A percentile compares a stretch with the other conserved stretches of the same genome.
Conservation (phyloP, 2,888 invertebrate species). For the Tipula lateralis region DNA sequence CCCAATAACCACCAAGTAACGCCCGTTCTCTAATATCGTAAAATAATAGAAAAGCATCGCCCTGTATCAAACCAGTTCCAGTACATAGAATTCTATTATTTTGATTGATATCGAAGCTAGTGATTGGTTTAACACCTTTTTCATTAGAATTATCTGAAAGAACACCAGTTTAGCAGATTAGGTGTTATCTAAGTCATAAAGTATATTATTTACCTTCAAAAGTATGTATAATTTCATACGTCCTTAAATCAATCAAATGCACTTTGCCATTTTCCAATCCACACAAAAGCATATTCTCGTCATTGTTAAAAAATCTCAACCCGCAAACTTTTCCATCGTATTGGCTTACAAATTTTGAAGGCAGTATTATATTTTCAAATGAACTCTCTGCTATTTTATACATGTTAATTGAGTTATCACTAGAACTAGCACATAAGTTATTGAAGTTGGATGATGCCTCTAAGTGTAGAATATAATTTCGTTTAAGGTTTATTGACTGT, state of each 20-base stretch:
- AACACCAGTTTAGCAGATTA: neutral
- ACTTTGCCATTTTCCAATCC: slow-evolving; percentile 42
- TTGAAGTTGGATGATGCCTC: slow-evolving; percentile 41
- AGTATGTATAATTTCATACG: slow-evolving; percentile 49
- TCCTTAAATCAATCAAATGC: slow-evolving; percentile 48
- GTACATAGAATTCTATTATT: slow-evolving; percentile 67
- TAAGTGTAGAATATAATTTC: slow-evolving; percentile 59
- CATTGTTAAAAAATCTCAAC: slow-evolving; percentile 42
- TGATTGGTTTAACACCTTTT: slow-evolving; percentile 54
- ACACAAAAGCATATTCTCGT: slow-evolving; percentile 40
- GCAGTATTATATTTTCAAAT: slow-evolving; percentile 38
- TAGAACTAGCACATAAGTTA: slow-evolving; percentile 45
- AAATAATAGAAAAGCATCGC: slow-evolving; percentile 71
- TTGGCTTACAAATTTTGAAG: slow-evolving; percentile 35
- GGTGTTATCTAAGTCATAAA: neutral
- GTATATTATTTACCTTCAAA: slow-evolving; percentile 46
- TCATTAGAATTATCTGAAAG: slow-evolving; percentile 31
- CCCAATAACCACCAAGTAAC: slow-evolving; percentile 74
- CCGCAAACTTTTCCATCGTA: slow-evolving; percentile 39
- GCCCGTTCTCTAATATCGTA: slow-evolving; percentile 66
- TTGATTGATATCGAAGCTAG: slow-evolving; percentile 69
- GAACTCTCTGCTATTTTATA: slow-evolving; percentile 49
- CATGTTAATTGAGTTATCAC: slow-evolving; percentile 51
- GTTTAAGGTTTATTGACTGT: slow-evolving; percentile 52
- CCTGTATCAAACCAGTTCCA: slow-evolving; percentile 65